phyloP scores from a whole-genome alignment of 2,888 invertebrate species.

The Rhimphoctona megacephalus region DNA sequence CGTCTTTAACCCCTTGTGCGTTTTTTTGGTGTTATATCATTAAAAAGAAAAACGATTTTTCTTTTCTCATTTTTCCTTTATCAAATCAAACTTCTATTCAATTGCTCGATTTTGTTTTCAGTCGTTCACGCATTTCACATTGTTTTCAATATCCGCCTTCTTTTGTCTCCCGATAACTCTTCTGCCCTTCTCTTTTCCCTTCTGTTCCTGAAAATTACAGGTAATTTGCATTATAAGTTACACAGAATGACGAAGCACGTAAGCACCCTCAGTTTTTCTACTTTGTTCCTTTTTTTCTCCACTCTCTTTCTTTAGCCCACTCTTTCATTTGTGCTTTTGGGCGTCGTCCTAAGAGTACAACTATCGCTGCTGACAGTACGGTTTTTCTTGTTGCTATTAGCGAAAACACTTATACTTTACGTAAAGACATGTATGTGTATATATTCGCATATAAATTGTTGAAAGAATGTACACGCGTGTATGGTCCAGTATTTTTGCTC shows the following conservation, averaged over 20 bases:
- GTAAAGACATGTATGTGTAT: not conserved
- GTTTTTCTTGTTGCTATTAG: slow-evolving; percentile 42
- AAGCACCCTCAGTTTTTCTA: slow-evolving; percentile 49
- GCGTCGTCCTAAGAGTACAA: slow-evolving; percentile 55
- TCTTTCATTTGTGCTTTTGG: slow-evolving; percentile 38
- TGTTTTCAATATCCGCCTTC: not conserved
- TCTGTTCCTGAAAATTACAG: slow-evolving; percentile 46
- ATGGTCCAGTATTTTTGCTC: not conserved
- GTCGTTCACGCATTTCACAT: not conserved
- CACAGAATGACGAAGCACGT: slow-evolving; percentile 28
- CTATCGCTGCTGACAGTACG: slow-evolving; percentile 39
- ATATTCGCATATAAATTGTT: not conserved
- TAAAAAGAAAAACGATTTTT: not conserved
- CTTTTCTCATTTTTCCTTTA: not conserved
- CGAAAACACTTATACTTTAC: slow-evolving; percentile 10
- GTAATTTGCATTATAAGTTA: slow-evolving; percentile 64
- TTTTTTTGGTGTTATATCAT: not conserved
- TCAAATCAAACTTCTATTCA: not conserved
- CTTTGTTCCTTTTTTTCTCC: slow-evolving; percentile 12
- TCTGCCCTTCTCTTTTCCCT: not conserved
- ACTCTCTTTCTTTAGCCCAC: not conserved
- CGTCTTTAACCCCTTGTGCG: not conserved
- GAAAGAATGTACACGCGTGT: slow-evolving; percentile 3
- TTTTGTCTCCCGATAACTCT: not conserved
- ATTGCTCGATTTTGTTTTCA: not conserved